phyloP scores from a whole-genome alignment of 2,113 vertebrate genomes.

The Asarcornis scutulata region DNA sequence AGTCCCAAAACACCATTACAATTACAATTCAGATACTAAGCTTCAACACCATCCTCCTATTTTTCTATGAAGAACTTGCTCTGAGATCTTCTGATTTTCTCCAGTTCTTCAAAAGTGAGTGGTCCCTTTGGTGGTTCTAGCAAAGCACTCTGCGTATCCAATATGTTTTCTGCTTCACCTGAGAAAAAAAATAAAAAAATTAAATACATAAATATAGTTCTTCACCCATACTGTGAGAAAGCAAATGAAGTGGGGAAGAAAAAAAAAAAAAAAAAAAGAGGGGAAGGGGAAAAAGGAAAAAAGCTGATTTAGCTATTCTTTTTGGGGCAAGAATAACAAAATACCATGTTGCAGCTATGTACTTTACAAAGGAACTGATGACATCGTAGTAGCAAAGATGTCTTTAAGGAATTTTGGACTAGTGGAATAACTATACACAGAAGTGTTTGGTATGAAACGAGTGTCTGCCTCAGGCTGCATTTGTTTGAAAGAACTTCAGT shows the following conservation, averaged over 20 bases:
- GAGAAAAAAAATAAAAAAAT: slow-evolving; percentile 27
- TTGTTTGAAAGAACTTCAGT: not conserved
- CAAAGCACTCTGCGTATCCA: slow-evolving; percentile 74
- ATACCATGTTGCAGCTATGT: not conserved
- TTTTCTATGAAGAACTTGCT: slow-evolving; percentile 81
- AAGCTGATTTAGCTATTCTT: not conserved
- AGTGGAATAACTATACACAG: not conserved
- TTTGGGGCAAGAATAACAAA: not conserved
- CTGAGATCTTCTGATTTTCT: slow-evolving; percentile 84
- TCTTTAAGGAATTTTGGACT: not conserved
- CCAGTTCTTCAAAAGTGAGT: slow-evolving; percentile 85
- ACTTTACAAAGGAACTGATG: not conserved
- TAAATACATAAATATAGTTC: not conserved
- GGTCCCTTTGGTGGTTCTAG: slow-evolving; percentile 82
- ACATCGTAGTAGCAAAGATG: not conserved
- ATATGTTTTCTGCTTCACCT: slow-evolving; percentile 87
- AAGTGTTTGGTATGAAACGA: not conserved
- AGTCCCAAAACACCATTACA: slow-evolving; percentile 26
- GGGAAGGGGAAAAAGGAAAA: not conserved
- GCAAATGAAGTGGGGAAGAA: not conserved
- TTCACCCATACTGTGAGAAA: not conserved
- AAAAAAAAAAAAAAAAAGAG: not conserved
- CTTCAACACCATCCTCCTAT: slow-evolving; percentile 32
- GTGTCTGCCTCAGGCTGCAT: not conserved
- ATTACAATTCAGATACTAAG: not conserved